Evolutionary conservation across 92 coral and sea anemone species (phyloP).

Genomic region (Siderastrea radians): DNA sequence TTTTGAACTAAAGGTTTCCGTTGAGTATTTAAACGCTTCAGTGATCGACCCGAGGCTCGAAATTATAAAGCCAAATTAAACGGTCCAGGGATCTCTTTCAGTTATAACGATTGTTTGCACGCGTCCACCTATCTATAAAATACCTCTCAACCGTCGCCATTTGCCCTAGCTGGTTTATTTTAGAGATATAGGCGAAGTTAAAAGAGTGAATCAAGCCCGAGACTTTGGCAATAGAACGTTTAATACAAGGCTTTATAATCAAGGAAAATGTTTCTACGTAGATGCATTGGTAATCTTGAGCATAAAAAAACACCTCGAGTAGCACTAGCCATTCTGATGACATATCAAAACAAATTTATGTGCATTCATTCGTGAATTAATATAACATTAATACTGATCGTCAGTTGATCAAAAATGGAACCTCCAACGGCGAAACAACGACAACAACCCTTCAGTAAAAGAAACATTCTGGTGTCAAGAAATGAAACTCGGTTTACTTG

Average conservation of each 20-base stretch:
- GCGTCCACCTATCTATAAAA: neutral
- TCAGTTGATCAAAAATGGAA: no score
- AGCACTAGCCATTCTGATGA: no score
- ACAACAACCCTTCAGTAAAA: neutral
- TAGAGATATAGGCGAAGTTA: no score
- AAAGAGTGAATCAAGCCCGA: no score
- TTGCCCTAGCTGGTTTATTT: no score
- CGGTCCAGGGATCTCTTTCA: neutral
- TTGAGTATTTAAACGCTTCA: constrained; percentile 23
- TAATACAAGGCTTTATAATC: neutral
- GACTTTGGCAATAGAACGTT: no score
- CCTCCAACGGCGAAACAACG: neutral
- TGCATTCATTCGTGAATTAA: neutral
- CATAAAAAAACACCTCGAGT: neutral
- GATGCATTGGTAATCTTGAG: neutral
- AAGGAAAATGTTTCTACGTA: no score
- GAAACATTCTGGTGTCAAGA: neutral
- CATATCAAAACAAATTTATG: neutral
- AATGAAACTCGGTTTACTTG: no score
- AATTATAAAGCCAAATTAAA: neutral
- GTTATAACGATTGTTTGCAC: neutral
- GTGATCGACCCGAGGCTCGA: neutral
- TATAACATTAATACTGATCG: neutral
- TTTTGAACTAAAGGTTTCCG: constrained; percentile 38
- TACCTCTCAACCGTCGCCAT: neutral